Conservation (phyloP, 2,797 vertebrate genomes). For the Heterohyrax brucei region DNA sequence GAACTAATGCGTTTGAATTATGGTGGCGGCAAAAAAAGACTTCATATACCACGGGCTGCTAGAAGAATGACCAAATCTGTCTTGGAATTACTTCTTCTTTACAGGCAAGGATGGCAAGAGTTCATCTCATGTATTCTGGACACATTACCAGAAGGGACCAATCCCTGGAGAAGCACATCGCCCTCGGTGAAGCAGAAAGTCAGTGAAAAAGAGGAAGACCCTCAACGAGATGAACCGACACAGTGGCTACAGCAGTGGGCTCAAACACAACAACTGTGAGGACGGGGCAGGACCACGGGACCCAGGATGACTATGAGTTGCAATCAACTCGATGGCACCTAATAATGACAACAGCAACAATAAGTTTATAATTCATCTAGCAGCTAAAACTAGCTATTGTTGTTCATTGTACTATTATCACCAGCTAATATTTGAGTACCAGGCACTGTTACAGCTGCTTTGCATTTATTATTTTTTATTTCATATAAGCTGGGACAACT, state of each 20-base stretch:
- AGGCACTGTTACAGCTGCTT: slow-evolving; percentile 22
- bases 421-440: not conserved
- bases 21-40: not conserved
- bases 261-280: not conserved
- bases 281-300: not conserved
- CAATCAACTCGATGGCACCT: not conserved
- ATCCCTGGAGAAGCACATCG: not conserved
- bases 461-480: slow-evolving; percentile 60
- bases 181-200: too few relatives aligned
- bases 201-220: not conserved
- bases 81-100: too few relatives aligned
- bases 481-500: slow-evolving; percentile 28
- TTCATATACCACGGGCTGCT: not conserved
- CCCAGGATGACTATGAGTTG: not conserved
- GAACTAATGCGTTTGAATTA: not conserved
- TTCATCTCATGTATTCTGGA: not conserved
- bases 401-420: not conserved
- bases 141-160: not conserved
- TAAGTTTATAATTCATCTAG: not conserved
- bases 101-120: not conserved
- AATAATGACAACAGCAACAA: not conserved
- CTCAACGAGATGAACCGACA: not conserved
- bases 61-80: not conserved
- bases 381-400: not conserved
- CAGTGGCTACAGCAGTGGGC: not conserved